Evolutionary conservation across 2,888 invertebrate species (phyloP).

Genomic region (Cantharis flavilabris): DNA sequence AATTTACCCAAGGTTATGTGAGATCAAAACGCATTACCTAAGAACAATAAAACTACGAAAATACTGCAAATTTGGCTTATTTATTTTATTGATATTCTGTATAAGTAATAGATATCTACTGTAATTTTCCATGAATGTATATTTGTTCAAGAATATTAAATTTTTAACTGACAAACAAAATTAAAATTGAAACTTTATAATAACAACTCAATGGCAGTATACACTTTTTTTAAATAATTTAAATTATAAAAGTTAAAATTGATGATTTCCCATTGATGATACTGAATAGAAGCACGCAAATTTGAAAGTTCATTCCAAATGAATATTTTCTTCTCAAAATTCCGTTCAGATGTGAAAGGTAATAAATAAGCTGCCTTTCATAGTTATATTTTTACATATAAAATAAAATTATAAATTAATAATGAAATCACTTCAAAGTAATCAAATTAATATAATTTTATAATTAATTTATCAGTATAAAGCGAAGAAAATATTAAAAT

Average conservation of each 20-base stretch:
- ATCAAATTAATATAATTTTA: background rate
- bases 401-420: background rate
- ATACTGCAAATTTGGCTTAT: too few species aligned
- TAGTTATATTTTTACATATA: background rate
- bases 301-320: background rate
- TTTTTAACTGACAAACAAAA: too few species aligned
- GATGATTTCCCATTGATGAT: background rate
- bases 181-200: too few species aligned
- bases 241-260: background rate
- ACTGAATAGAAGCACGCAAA: background rate
- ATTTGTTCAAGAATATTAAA: too few species aligned
- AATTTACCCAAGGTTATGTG: too few species aligned
- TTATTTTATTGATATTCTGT: too few species aligned
- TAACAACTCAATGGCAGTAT: too few species aligned
- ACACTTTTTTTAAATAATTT: too few species aligned
- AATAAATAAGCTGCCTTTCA: background rate
- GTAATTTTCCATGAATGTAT: too few species aligned
- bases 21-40: too few species aligned
- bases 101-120: too few species aligned
- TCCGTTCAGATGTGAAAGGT: background rate
- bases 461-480: background rate
- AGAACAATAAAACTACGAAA: too few species aligned
- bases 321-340: background rate
- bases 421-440: background rate
- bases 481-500: background rate